A percentile compares a stretch with the other conserved stretches of the same genome.
Conservation (phyloP, 1,140 invertebrate genomes). For the Sarcophaga peregrina region DNA sequence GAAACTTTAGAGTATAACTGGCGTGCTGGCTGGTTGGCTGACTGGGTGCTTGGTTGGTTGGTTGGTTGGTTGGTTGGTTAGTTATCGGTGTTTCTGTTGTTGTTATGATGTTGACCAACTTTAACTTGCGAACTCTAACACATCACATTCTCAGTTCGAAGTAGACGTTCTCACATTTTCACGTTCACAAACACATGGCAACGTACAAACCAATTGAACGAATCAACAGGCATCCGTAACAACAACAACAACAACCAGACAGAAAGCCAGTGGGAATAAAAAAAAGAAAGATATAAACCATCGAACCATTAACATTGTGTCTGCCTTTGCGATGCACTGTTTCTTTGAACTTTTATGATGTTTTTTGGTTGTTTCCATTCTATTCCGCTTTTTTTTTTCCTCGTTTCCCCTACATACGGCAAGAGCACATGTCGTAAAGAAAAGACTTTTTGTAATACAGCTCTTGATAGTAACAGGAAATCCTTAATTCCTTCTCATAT, state of each 20-base stretch:
- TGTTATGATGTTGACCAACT: conserved; percentile 35
- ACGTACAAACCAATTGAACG: conserved; percentile 1
- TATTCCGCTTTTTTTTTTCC: no score
- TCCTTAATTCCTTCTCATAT: no score
- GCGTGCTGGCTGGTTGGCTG: not conserved
- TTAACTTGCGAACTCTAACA: conserved; percentile 36
- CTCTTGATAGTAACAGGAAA: no score
- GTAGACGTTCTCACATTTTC: not conserved
- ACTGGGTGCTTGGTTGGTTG: not conserved
- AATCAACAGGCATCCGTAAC: not conserved
- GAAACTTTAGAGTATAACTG: not conserved
- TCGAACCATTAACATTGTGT: conserved; percentile 11
- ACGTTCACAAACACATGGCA: not conserved
- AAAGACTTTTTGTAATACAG: no score
- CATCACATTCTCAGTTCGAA: not conserved
- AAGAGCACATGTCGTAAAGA: no score
- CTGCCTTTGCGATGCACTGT: conserved; percentile 2
- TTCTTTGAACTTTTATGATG: conserved; percentile 33
- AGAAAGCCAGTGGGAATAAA: not conserved
- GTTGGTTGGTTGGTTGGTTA: not conserved
- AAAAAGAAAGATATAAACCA: conserved; percentile 22
- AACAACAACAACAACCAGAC: conserved; percentile 12
- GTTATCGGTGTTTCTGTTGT: conserved; percentile 17
- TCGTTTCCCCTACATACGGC: no score
- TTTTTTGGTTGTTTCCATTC: not conserved